These are phyloP conservation scores for Noctua janthina DNA, from an alignment of 2,888 invertebrate genomes.

Conservation along the genomic window DNA sequence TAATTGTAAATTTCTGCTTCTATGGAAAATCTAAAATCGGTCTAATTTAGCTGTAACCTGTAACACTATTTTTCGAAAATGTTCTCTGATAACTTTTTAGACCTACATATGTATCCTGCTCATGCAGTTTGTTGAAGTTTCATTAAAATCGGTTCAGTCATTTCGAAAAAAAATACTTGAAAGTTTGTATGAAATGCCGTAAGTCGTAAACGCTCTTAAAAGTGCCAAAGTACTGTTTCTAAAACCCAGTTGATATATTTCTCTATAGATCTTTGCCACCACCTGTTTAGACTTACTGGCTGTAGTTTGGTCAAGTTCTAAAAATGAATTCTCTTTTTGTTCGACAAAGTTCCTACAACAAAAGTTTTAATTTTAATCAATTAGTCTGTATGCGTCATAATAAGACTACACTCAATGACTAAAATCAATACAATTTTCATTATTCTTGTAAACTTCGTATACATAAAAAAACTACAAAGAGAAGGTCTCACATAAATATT, in stretches of 20 bases:
- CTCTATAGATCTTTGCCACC: not conserved
- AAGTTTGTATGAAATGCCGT: no score
- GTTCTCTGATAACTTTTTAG: no score
- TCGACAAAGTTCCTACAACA: not conserved
- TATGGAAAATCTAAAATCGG: no score
- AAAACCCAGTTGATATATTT: not conserved
- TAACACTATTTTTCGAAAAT: no score
- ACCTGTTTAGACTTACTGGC: not conserved
- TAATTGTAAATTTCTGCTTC: no score
- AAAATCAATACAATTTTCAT: not conserved
- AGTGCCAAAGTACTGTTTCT: not conserved
- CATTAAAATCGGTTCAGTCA: no score
- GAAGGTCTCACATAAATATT: not conserved
- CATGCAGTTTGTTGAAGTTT: no score
- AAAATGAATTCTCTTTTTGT: not conserved
- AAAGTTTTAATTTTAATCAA: conserved; percentile 1
- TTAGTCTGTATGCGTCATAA: not conserved
- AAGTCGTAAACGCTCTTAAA: no score
- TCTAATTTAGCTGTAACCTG: no score
- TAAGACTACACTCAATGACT: not conserved
- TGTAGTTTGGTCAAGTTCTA: not conserved
- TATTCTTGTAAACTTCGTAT: not conserved
- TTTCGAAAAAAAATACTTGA: no score
- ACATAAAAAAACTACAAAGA: not conserved
- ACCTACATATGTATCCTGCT: no score